Evolutionary conservation across 2,888 invertebrate species (phyloP).

Genomic region (Taenaris catops): DNA sequence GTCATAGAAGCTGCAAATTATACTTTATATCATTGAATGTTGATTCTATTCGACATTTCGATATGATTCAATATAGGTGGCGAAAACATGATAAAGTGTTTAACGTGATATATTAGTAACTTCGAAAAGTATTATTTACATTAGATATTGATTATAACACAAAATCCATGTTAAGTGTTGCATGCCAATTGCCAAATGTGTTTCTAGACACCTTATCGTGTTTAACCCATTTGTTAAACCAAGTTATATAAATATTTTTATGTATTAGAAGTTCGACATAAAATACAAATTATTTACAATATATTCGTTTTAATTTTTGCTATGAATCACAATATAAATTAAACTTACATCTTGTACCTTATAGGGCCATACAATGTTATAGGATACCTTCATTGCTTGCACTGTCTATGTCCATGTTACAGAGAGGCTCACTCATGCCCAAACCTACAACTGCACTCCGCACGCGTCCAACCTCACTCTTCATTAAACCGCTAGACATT

Average conservation of each 20-base stretch:
- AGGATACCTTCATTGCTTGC: slow-evolving; percentile 76
- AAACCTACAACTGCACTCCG: slow-evolving; percentile 53
- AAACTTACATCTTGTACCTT: slow-evolving; percentile 71
- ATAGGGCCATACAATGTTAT: slow-evolving; percentile 68
- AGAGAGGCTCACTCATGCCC: slow-evolving; percentile 51
- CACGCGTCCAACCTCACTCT: slow-evolving; percentile 57
- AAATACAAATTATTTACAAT: slow-evolving; percentile 58
- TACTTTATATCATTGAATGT: neutral
- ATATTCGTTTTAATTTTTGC: slow-evolving; percentile 65
- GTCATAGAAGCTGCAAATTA: slow-evolving; percentile 84
- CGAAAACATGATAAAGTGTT: slow-evolving; percentile 63
- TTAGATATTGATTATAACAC: slow-evolving; percentile 27
- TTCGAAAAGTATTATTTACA: slow-evolving; percentile 34
- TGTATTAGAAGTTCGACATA: slow-evolving; percentile 26
- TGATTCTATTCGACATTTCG: neutral
- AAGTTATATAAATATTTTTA: slow-evolving; percentile 22
- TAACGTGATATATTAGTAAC: slow-evolving; percentile 38
- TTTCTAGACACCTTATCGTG: slow-evolving; percentile 61
- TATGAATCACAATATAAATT: slow-evolving; percentile 48
- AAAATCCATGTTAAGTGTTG: slow-evolving; percentile 40
- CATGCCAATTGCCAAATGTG: slow-evolving; percentile 42
- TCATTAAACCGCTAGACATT: slow-evolving; percentile 90
- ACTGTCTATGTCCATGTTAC: slow-evolving; percentile 67
- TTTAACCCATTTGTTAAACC: slow-evolving; percentile 40
- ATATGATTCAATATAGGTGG: slow-evolving; percentile 20